Evolutionary conservation across 2,797 vertebrate species (phyloP).

Genomic region (Percopsis omiscomaycus): DNA sequence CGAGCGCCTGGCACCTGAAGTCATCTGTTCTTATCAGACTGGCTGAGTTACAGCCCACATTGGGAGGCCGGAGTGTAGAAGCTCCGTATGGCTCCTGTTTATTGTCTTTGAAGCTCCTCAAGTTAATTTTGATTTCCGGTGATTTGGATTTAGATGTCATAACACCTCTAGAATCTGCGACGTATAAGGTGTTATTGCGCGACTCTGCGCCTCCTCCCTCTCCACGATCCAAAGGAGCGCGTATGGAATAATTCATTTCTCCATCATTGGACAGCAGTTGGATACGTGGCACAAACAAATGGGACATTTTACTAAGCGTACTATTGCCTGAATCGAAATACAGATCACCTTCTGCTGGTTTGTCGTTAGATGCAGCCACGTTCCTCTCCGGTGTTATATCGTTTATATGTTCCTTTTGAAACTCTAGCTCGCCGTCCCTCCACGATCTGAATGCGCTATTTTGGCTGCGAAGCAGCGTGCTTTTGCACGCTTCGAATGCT

Average conservation of each 20-base stretch:
- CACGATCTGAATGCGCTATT: slow-evolving; percentile 96
- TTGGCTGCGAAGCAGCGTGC: slow-evolving; percentile 89
- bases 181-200: slow-evolving; percentile 53
- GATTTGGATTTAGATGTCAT: slow-evolving; percentile 81
- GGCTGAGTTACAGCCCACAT: slow-evolving; percentile 64
- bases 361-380: slow-evolving; percentile 62
- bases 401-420: slow-evolving; percentile 80
- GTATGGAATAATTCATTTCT: slow-evolving; percentile 69
- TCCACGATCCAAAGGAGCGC: slow-evolving; percentile 19
- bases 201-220: slow-evolving; percentile 27
- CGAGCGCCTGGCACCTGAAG: slow-evolving; percentile 72
- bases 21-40: slow-evolving; percentile 75
- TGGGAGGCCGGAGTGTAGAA: slow-evolving; percentile 84
- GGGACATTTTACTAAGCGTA: slow-evolving; percentile 89
- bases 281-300: slow-evolving; percentile 91
- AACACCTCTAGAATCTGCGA: slow-evolving; percentile 44
- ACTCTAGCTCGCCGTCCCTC: slow-evolving; percentile 86
- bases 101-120: slow-evolving; percentile 78
- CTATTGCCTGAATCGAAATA: slow-evolving; percentile 51
- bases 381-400: slow-evolving; percentile 61
- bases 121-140: slow-evolving; percentile 91
- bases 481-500: slow-evolving; percentile 83
- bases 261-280: slow-evolving; percentile 79
- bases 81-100: slow-evolving; percentile 79
- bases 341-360: slow-evolving; percentile 68